A percentile compares a stretch with the other conserved stretches of the same genome.
These are phyloP conservation scores for Elephantulus edwardii DNA, from an alignment of 2,113 vertebrate species.

Conservation along the genomic window DNA sequence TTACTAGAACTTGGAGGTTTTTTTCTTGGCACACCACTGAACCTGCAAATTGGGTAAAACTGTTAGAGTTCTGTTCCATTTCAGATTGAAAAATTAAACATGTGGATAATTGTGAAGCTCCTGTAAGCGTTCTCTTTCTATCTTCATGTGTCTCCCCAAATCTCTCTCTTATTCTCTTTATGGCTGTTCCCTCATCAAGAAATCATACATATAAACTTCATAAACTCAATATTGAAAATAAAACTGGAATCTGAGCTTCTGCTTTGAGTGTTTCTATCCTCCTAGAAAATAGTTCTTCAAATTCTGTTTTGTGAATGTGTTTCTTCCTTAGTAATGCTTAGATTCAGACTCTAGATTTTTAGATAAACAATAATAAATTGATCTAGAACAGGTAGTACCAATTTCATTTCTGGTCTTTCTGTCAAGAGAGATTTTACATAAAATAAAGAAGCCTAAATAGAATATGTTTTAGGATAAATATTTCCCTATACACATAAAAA, in stretches of 20 bases:
- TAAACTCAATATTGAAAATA: neutral
- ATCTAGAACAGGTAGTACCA: no score
- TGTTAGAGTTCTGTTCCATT: slow-evolving; percentile 73
- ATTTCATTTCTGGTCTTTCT: no score
- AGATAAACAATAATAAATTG: no score
- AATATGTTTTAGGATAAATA: no score
- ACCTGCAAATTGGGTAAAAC: slow-evolving; percentile 76
- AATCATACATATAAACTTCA: slow-evolving; percentile 51
- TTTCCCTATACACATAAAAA: no score
- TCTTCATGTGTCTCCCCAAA: no score
- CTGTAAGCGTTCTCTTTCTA: slow-evolving; percentile 31
- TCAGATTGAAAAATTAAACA: slow-evolving; percentile 74
- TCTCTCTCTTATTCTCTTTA: no score
- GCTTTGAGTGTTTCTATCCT: neutral
- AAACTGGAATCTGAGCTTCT: neutral
- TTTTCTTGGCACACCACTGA: slow-evolving; percentile 78
- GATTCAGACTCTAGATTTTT: no score
- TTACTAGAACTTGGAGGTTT: slow-evolving; percentile 73
- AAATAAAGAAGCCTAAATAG: no score
- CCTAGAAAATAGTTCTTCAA: neutral
- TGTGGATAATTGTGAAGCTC: slow-evolving; percentile 69
- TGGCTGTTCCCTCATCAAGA: slow-evolving; percentile 51
- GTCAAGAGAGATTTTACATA: no score
- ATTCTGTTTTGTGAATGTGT: neutral
- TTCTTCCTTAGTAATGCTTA: no score